phyloP scores from a whole-genome alignment of 2,888 invertebrate genomes.

The Melanchra persicariae region DNA sequence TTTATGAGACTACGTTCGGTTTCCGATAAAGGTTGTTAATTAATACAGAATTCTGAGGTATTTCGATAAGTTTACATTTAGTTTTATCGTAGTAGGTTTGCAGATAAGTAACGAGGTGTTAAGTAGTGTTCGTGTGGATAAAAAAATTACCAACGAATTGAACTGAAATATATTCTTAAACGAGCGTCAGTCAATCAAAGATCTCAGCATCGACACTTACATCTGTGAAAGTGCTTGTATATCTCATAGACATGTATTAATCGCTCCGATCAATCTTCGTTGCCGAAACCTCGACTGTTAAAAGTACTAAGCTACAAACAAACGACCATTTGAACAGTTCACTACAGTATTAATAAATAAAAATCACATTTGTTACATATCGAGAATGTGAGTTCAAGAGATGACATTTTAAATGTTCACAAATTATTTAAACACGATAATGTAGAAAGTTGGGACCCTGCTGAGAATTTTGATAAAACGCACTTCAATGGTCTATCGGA shows the following conservation, averaged over 20 bases:
- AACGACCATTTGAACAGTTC: conserved; percentile 41
- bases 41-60: conserved; percentile 74
- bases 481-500: conserved; percentile 23
- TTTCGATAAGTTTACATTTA: conserved; percentile 59
- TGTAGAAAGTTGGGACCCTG: conserved; percentile 50
- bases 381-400: conserved; percentile 37
- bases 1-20: conserved; percentile 82
- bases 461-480: conserved; percentile 54
- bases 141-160: conserved; percentile 35
- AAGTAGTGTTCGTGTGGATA: conserved; percentile 27
- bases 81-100: conserved; percentile 28
- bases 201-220: conserved; percentile 40
- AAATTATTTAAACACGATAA: conserved; percentile 54
- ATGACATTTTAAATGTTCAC: conserved; percentile 55
- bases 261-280: conserved; percentile 74
- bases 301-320: conserved; percentile 41
- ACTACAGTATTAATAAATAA: conserved; percentile 53
- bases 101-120: conserved; percentile 42
- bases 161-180: conserved; percentile 39
- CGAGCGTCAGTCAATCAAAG: conserved; percentile 59
- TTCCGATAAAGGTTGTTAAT: conserved; percentile 77
- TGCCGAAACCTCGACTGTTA: conserved; percentile 56
- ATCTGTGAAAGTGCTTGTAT: conserved; percentile 59
- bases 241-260: conserved; percentile 67
- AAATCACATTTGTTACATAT: conserved; percentile 56